These are phyloP conservation scores for cat (Felis catus) DNA, from an alignment of 2,113 vertebrate genomes.

Conservation along the genomic window F.catus_Fca126_mat1.0 CM031419.1:153115501-153116000, in stretches of 20 bases:
- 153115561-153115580: not conserved
- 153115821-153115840: slow-evolving; percentile 1
- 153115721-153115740: slow-evolving; percentile 23
- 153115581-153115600: not conserved
- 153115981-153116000: too few species aligned
- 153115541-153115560: not conserved
- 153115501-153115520: not conserved
- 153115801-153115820: not conserved
- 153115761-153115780: not conserved
- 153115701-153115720: not conserved
- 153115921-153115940: too few species aligned
- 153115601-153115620: not conserved
- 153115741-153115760: not conserved
- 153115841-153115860: not conserved
- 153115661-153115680: not conserved
- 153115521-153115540: not conserved
- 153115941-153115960: too few species aligned
- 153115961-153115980: too few species aligned
- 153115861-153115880: not conserved
- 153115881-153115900: not conserved
- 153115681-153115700: not conserved
- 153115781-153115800: not conserved
- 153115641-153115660: not conserved
- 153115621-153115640: not conserved
- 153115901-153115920: too few species aligned